phyloP scores from a whole-genome alignment of 2,113 vertebrate species.

The Cyanocitta stelleri region DNA sequence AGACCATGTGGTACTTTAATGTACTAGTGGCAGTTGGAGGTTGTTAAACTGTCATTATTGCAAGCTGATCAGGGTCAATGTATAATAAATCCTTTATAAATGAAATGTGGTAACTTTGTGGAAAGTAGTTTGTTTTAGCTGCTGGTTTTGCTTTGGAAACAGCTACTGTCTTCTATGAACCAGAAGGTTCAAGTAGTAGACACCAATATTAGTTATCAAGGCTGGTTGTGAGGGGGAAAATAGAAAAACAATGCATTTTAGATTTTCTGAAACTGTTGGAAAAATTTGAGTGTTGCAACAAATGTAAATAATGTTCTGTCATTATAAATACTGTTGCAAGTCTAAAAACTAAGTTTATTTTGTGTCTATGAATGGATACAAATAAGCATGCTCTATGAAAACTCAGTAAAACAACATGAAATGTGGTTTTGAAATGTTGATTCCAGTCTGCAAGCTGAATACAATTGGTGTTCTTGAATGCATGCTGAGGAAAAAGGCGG shows the following conservation, averaged over 20 bases:
- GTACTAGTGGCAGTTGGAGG: background rate
- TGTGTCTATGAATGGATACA: background rate
- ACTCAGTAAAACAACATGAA: background rate
- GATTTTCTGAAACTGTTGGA: background rate
- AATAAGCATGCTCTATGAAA: background rate
- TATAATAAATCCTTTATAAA: background rate
- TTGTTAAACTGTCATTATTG: background rate
- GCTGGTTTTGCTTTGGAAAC: background rate
- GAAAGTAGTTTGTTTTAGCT: background rate
- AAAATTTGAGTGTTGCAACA: background rate
- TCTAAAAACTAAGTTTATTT: background rate
- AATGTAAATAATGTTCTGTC: background rate
- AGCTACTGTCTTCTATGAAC: background rate
- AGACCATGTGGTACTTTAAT: background rate
- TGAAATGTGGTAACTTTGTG: background rate
- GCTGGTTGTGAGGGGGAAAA: background rate
- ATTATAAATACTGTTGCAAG: background rate
- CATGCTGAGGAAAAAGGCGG: background rate
- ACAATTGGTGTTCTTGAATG: background rate
- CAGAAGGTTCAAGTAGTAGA: background rate
- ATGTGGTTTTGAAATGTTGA: background rate
- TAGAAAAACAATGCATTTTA: background rate
- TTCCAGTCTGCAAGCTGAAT: background rate
- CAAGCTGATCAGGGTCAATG: background rate
- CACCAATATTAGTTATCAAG: background rate